phyloP scores from a whole-genome alignment of 2,888 invertebrate species.

The Leptura quadrifasciata region DNA sequence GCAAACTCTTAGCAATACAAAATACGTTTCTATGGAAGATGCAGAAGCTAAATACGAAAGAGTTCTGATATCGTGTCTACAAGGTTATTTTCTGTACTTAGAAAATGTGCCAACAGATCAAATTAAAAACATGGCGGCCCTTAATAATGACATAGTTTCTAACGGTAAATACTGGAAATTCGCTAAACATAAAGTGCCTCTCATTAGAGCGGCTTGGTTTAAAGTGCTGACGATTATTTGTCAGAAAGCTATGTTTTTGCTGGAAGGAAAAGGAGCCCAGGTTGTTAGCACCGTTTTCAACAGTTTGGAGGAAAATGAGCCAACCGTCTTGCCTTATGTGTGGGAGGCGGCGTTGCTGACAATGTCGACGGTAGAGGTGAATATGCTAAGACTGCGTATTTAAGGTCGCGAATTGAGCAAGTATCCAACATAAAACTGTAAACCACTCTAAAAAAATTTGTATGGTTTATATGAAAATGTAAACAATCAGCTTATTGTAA shows the following conservation, averaged over 20 bases:
- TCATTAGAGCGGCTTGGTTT: conserved; percentile 81
- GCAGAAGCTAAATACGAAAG: conserved; percentile 82
- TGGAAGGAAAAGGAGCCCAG: conserved; percentile 76
- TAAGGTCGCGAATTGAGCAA: too few species aligned
- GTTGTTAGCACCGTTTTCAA: conserved; percentile 78
- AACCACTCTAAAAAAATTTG: too few species aligned
- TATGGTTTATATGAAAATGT: too few species aligned
- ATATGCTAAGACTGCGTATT: too few species aligned
- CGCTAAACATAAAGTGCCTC: conserved; percentile 76
- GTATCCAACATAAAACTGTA: too few species aligned
- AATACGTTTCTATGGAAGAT: conserved; percentile 79
- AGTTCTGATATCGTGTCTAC: conserved; percentile 80
- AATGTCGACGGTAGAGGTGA: conserved; percentile 77
- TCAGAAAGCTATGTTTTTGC: conserved; percentile 76
- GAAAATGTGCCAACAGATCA: conserved; percentile 75
- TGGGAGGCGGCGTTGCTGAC: conserved; percentile 85
- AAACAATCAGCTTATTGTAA: too few species aligned
- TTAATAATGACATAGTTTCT: conserved; percentile 65
- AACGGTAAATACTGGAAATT: conserved; percentile 85
- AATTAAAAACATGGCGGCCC: conserved; percentile 75
- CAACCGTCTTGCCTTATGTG: conserved; percentile 79
- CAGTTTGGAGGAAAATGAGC: conserved; percentile 83
- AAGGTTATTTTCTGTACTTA: conserved; percentile 80
- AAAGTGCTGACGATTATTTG: conserved; percentile 79
- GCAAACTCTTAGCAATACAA: conserved; percentile 75